Evolutionary conservation across 2,797 vertebrate species (phyloP), one percentile per base, ranked within the genome.

Genomic region (Tangara arthus): DNA sequence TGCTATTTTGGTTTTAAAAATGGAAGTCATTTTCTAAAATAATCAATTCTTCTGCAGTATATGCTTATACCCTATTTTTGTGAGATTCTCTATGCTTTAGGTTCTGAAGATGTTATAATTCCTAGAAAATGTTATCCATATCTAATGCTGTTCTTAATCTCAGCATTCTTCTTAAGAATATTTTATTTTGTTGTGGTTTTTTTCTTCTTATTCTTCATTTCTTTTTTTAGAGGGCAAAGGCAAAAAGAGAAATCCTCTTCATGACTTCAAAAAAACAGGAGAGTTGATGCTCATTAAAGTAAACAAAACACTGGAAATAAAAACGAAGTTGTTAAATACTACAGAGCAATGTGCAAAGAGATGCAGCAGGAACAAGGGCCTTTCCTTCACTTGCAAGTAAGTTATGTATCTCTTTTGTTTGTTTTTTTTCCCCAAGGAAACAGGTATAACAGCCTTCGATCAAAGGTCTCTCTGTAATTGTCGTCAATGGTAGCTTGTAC

Each of bases 301-400:
- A 30, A 98, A 99, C 93, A 97, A 98, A 82, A 97, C 98, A 90
- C 96, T 98, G 94, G 97, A 97, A 97, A 98, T 98, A 81, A 99
- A 98, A 98, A 98, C 98, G 44, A 99, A 98, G 96, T 98, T 97
- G 89, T 95, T 99, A 96, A 99, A 98, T 64, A 96, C 96, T 52
- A 94, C 98, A 92, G 98, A 97, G 52, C 99, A 98, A 93, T 99
- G 99, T 95, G 99, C 99, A 75, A 99, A 98, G 72, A 97, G 98
- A 92, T 99, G 99, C 97, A 99, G 98, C 89, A 98, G 99, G 91
- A 99, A 98, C 97, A 99, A 98, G 96, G 98, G 98, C 66, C 97
- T 99, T 47, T 98, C 97, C 1, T 99, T 99, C 97, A 98, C 97
- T 95, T 99, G 99, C 99, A 99, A 99, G 99, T 99, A 98, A 94